phyloP scores from a whole-genome alignment of 92 coral and sea anemone species.

The Hydrozoanthus gracilis region DNA sequence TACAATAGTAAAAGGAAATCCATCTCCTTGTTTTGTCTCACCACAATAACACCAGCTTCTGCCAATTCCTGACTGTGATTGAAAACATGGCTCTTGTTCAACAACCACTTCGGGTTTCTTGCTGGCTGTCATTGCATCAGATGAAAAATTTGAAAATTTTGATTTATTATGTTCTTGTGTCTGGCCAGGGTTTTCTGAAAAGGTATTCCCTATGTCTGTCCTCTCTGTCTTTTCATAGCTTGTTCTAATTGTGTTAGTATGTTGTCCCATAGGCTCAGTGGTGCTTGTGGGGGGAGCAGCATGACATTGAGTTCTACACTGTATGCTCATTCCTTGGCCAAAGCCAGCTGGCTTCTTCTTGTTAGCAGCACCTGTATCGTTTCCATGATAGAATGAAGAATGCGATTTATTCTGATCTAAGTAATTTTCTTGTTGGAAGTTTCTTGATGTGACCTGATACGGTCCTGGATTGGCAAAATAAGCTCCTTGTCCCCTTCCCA shows the following conservation, averaged over 20 bases:
- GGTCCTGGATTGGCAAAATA: background rate
- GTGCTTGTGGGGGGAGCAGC: background rate
- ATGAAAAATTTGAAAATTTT: background rate
- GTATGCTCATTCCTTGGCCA: background rate
- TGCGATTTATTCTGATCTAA: background rate
- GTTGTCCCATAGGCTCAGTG: background rate
- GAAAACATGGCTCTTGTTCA: slow-evolving; percentile 16
- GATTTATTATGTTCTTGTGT: background rate
- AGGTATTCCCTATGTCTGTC: background rate
- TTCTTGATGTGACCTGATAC: background rate
- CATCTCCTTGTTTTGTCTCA: slow-evolving; percentile 38
- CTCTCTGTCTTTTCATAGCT: background rate
- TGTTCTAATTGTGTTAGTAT: background rate
- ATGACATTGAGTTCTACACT: background rate
- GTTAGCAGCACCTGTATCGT: background rate
- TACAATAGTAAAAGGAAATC: slow-evolving; percentile 73
- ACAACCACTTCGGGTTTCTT: background rate
- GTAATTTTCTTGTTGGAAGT: background rate
- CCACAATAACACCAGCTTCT: slow-evolving; percentile 41
- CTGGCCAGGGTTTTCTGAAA: background rate
- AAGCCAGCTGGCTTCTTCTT: background rate
- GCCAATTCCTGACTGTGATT: slow-evolving; percentile 44
- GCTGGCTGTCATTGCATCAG: background rate
- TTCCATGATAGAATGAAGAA: background rate
- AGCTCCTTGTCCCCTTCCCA: background rate